Evolutionary conservation across 2,113 vertebrate species (phyloP).

Genomic region (Delphinapterus leucas): DNA sequence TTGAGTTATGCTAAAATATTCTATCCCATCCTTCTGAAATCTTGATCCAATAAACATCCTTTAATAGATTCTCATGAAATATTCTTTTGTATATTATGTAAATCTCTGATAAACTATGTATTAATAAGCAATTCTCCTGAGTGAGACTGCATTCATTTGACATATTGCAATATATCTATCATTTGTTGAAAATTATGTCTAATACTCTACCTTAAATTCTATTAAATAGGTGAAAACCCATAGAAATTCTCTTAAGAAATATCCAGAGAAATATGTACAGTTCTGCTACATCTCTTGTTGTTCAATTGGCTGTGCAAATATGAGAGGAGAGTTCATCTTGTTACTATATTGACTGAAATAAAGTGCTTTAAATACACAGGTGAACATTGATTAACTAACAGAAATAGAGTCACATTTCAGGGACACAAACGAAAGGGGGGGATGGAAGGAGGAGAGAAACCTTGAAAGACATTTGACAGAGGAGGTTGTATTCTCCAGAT

Average conservation of each 20-base stretch:
- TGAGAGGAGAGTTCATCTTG: neutral
- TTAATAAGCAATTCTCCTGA: neutral
- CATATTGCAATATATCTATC: neutral
- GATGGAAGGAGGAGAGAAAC: neutral
- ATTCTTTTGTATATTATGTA: neutral
- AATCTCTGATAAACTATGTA: neutral
- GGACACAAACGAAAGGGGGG: neutral
- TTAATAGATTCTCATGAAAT: slow-evolving; percentile 1
- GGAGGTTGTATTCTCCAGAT: neutral
- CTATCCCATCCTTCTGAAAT: neutral
- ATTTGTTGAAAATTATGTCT: slow-evolving; percentile 7
- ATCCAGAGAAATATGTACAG: neutral
- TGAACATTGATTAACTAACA: slow-evolving; percentile 15
- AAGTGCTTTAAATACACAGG: slow-evolving; percentile 25
- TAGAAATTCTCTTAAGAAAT: neutral
- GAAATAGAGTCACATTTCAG: slow-evolving; percentile 18
- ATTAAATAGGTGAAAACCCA: neutral
- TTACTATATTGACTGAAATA: neutral
- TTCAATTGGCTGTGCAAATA: neutral
- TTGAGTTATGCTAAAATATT: neutral
- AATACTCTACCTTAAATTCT: neutral
- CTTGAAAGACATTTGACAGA: slow-evolving; percentile 31
- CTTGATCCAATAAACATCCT: neutral
- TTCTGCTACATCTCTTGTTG: neutral
- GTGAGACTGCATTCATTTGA: neutral